Percentiles rank a stretch among this genome's conserved stretches.
Evolutionary conservation across 2,797 vertebrate genomes (phyloP).

Genomic region (Falco concolor): DNA sequence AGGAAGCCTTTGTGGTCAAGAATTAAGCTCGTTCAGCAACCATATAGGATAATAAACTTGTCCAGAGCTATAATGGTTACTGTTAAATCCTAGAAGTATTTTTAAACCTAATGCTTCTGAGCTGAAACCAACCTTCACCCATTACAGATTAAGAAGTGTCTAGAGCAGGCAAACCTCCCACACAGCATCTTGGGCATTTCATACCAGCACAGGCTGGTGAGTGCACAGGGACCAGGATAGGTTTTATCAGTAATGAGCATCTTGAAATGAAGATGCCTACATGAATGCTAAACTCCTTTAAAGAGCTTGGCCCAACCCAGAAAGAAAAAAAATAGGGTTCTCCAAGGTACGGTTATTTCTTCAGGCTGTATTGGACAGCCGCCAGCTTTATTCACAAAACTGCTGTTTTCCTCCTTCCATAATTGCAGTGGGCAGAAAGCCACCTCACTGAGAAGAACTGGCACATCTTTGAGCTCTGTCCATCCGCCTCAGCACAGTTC

Average conservation of each 20-base stretch:
- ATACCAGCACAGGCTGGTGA: background rate
- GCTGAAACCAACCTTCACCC: background rate
- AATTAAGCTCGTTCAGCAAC: slow-evolving; percentile 28
- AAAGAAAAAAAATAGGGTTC: background rate
- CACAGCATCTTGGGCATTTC: background rate
- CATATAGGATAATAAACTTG: slow-evolving; percentile 1
- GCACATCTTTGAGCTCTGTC: background rate
- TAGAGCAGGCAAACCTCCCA: background rate
- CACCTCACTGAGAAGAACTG: slow-evolving; percentile 16
- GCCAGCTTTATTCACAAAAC: slow-evolving; percentile 45
- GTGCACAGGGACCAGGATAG: background rate
- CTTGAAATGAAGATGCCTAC: background rate
- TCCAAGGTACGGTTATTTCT: slow-evolving; percentile 46
- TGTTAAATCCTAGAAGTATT: slow-evolving; percentile 1
- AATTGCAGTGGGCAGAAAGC: slow-evolving; percentile 38
- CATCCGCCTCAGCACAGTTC: background rate
- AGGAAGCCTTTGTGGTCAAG: slow-evolving; percentile 10
- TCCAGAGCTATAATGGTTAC: background rate
- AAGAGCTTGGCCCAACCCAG: background rate
- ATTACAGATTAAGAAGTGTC: background rate
- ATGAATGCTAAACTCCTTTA: background rate
- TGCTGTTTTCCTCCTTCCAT: slow-evolving; percentile 10
- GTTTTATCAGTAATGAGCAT: background rate
- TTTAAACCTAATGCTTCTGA: background rate
- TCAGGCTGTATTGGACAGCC: background rate